phyloP scores from a whole-genome alignment of 2,888 invertebrate genomes.

The Andrena fulva region DNA sequence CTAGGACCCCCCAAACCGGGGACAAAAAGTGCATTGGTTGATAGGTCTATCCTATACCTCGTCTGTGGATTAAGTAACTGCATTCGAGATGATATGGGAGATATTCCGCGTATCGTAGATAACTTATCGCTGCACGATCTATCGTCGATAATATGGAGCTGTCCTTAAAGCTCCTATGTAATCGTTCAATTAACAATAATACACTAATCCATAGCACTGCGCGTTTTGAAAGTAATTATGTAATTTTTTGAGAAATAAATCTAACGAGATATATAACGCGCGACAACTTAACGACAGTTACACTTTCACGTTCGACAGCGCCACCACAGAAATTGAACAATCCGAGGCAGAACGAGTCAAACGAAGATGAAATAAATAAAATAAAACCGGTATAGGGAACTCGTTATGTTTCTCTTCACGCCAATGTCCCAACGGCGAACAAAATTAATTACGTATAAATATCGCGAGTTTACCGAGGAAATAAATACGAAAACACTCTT shows the following conservation, averaged over 20 bases:
- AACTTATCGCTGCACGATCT: conserved; percentile 46
- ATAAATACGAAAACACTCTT: not conserved
- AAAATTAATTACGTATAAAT: conserved; percentile 28
- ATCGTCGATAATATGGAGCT: conserved; percentile 41
- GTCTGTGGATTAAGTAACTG: not conserved
- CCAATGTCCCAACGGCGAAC: conserved; percentile 13
- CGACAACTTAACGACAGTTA: not conserved
- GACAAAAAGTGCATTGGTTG: no score
- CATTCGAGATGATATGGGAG: conserved; percentile 10
- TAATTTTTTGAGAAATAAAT: not conserved
- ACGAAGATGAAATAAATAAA: conserved; percentile 52
- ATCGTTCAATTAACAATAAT: conserved; percentile 8
- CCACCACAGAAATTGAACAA: conserved; percentile 46
- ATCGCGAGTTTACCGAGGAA: not conserved
- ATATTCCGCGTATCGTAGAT: conserved; percentile 23
- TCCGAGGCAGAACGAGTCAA: conserved; percentile 23
- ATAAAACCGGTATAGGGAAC: conserved; percentile 60
- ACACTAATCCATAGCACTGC: not conserved
- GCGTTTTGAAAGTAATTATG: not conserved
- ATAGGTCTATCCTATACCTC: no score
- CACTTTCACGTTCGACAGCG: conserved; percentile 32
- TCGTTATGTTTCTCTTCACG: conserved; percentile 44
- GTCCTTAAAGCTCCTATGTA: not conserved
- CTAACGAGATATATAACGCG: not conserved
- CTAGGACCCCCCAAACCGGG: no score